Evolutionary conservation across 2,888 invertebrate species (phyloP), one percentile per base, ranked within the genome.

Genomic region (Epistrophella euchroma): DNA sequence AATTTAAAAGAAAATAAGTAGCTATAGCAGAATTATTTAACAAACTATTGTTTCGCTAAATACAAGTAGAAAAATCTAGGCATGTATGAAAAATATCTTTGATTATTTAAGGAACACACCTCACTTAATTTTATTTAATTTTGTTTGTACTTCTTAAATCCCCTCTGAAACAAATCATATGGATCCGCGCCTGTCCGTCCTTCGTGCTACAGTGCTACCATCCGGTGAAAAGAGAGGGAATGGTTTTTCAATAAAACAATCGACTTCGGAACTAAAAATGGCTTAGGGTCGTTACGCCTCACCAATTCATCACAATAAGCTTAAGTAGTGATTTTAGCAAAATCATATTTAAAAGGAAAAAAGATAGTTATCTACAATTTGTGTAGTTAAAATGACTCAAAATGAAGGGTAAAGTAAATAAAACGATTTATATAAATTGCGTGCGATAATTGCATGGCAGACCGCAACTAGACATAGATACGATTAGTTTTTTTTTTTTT

Each of bases 211-310:
- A 4, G 15, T 52, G 25, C 25, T n/a, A 13, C 60, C 35, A 37
- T 37, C 37, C 25, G 28, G 25, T 62, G 28, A 28, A 19, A 66
- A 3, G 19, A 19, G 19, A 72, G 71, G 66, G 72, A 72, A 76
- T 80, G 60, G 58, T 47, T 76, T 80, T 85, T 50, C 60, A 52
- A 73, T 68, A 76, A 68, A 72, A 56, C 52, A 75, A 76, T 68
- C 47, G 35, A 72, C 70, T 75, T 84, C 64, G 55, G 73, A 74
- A 68, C 64, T 78, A 56, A 70, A 85, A 85, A 85, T 85, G 66
- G 84, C 55, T 79, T 75, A 84, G 66, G 71, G 74, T 75, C 84
- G 80, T 80, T 68, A 60, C 68, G 84, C 80, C 52, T 80, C 80
- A 80, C 56, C 64, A 80, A 72, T 64, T 70, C 55, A 56, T 22